Evolutionary conservation across 2,113 vertebrate genomes (phyloP), one percentile per base, ranked within the genome.

Genomic region (Ascaphus truei): DNA sequence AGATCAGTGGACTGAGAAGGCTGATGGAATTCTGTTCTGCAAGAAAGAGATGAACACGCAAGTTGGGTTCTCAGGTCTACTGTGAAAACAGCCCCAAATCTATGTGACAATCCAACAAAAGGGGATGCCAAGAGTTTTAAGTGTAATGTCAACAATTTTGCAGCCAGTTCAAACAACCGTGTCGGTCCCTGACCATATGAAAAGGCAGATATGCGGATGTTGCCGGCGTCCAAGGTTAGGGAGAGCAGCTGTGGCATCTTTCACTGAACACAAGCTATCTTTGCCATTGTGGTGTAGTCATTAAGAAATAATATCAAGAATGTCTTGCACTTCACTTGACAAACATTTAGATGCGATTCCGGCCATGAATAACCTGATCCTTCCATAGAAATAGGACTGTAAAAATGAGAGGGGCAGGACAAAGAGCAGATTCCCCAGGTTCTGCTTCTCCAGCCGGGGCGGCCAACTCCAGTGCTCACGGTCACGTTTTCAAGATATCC

Each of bases 31-130:
- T n/a, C 30, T n/a, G 30, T 30, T 33, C 2, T 26, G 72, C 78
- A 80, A 78, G 73, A 73, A 61, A 75, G 71, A 78, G 79, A 76
- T 77, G 76, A 77, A 82, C 83, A 81, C 75, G 61, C 73, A 81
- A 83, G 75, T 45, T 63, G 60, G 79, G 71, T 77, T 75, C 65
- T 83, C 84, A 80, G 80, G 68, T 84, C 68, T 71, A 73, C 75
- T 85, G 79, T 77, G 48, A 82, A 88, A 88, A 84, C 80, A 88
- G 78, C 72, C 58, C 74, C 77, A 84, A 86, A 80, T 74, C 79
- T 83, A 84, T 82, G 76, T 84, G 84, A 88, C 86, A 86, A 84
- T 76, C 81, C 74, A 77, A 88, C 80, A 88, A 84, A 85, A n/a
- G 76, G 80, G 76, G 55, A 77, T 77, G 74, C 68, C 66, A 72